Base-by-base conservation (phyloP, 92 coral and sea anemone genomes). In the Meandrina meandrites region DNA sequence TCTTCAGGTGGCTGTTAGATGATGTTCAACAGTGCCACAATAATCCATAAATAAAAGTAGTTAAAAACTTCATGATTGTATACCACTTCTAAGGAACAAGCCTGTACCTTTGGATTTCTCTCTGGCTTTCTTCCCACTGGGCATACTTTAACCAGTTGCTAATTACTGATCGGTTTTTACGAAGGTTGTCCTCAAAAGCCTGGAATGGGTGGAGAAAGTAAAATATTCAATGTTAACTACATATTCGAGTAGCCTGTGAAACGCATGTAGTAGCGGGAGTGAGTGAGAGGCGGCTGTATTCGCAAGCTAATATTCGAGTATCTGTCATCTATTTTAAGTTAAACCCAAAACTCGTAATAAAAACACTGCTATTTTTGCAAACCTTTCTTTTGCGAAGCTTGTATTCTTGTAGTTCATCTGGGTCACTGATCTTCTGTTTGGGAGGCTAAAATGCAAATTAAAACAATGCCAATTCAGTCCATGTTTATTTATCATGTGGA, bases 331-430 rank as follows among this genome's bases (percentile, higher is more conserved):
- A 54, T 24, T 56, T 31, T 24, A n/a, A 8, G n/a, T 81, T 58
- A 30, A 62, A 34, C 15, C 31, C 13, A 76, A 34, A 84, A 54
- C 62, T 35, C 50, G 21, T 13, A 30, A 8, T 48, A 75, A 34
- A 34, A 27, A 37, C 56, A 56, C 17, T 9, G 11, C n/a, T n/a
- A n/a, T 37, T 48, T 21, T 48, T 64, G 71, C 8, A 14, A 50
- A 97, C 99, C 98, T 97, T 97, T 92, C 99, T 92, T 89, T 95
- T 97, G 18, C 99, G 96, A 17, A 94, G 94, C 79, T 97, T 97
- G 90, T 97, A 97, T 82, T 97, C 99, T 84, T 94, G 96, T 58
- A 97, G 92, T 81, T 97, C 99, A 64, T 97, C 99, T 35, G 99
- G 99, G 90, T 97, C 99, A 78, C 97, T 93, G 51, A 97, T 97